Percentiles rank a stretch among this genome's conserved stretches.
Conservation (phyloP, 1,140 invertebrate species). For the Drosophila pandora region DNA sequence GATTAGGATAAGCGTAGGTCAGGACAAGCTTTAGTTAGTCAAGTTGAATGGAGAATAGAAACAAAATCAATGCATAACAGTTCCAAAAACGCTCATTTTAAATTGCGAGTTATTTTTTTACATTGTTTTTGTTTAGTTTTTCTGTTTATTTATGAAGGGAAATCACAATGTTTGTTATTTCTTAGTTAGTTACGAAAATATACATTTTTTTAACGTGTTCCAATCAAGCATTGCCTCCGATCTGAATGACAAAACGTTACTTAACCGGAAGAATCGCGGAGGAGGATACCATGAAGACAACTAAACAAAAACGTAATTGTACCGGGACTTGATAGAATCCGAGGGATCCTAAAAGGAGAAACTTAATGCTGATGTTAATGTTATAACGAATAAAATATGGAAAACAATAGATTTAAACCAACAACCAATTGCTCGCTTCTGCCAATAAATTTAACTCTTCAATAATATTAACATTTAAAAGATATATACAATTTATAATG, state of each 20-base stretch:
- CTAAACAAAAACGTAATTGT: not conserved
- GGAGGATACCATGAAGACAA: not conserved
- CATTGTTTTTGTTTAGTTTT: conserved; percentile 7
- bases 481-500: conserved; percentile 17
- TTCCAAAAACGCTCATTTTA: conserved; percentile 2
- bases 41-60: not conserved
- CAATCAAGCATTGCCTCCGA: conserved; percentile 43
- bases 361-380: conserved; percentile 37
- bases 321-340: not conserved
- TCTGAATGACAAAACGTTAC: conserved; percentile 7
- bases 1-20: not conserved
- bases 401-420: conserved; percentile 16
- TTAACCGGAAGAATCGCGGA: conserved; percentile 5
- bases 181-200: conserved; percentile 40
- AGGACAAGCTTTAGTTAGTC: conserved; percentile 16
- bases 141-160: conserved; percentile 1
- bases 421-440: conserved; percentile 77
- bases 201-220: conserved; percentile 26
- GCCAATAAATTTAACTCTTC: conserved; percentile 69
- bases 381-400: conserved; percentile 14
- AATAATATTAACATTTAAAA: conserved; percentile 41
- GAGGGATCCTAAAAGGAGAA: not conserved
- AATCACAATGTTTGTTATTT: conserved; percentile 50
- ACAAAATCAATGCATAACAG: not conserved
- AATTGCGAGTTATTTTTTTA: conserved; percentile 10